Base-by-base conservation (phyloP, 1,140 invertebrate species). In the Drosophila ananassae region DNA sequence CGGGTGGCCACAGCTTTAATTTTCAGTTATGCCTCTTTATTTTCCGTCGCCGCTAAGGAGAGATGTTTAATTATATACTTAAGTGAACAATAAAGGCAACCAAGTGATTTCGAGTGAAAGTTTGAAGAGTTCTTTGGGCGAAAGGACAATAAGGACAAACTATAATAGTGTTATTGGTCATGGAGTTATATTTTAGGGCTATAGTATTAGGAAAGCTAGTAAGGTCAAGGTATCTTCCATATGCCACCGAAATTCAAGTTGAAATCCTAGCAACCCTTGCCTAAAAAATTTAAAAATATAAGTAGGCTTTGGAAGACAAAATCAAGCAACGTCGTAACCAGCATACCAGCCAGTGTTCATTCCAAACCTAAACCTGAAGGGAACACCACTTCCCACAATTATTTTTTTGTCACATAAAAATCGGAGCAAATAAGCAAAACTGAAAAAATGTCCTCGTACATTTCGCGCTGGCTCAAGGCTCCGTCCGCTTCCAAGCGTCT, bases 401-500 rank as follows among this genome's bases (percentile, higher is more conserved):
- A 47, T 22, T 24, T 47, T 47, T 10, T 47, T 2, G 5, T n/a
- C 22, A 21, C 21, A 47, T 12, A 21, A 47, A 47, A 47, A 21
- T 47, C 9, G 2, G 17, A 47, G 9, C 9, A 47, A 8, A 9
- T 22, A 9, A 4, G 2, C 22, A 17, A 55, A 44, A 32, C 48
- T 46, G 12, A 25, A 48, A 51, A 37, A 22, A 85, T 87, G 82
- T 73, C 82, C 2, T 87, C 75, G 1, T 87, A 82, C 24, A 76
- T 89, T 48, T 76, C 74, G 55, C 83, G 82, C 1, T 10, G 78
- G 7, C 39, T 82, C 0, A 68, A 72, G 34, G 61, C 64, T 5
- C 66, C 60, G 0, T 17, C 63, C 3, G 74, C 75, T 1, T 73
- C 83, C 6, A 89, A 89, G 46, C 83, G 83, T 3, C 75, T 89